Evolutionary conservation across 1,140 invertebrate species (phyloP).

Genomic region (Melanaphis sacchari): DNA sequence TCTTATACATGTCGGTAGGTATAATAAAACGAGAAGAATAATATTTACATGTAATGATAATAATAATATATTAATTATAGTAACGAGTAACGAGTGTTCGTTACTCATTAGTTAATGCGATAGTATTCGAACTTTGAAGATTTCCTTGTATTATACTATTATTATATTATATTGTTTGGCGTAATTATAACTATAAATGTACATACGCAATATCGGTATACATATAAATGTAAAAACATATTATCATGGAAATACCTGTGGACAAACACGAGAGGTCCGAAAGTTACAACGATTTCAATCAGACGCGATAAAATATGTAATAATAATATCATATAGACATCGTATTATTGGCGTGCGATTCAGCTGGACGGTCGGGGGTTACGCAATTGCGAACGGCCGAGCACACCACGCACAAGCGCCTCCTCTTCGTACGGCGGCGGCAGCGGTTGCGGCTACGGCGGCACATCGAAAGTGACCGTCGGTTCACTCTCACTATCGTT

Average conservation of each 20-base stretch:
- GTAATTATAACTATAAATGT: not conserved
- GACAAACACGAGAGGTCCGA: not conserved
- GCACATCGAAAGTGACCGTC: constrained; percentile 56
- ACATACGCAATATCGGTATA: not conserved
- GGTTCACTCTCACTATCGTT: constrained; percentile 57
- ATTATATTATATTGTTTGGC: not conserved
- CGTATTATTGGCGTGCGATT: not conserved
- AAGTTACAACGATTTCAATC: not conserved
- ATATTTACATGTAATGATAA: not conserved
- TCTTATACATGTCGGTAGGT: not conserved
- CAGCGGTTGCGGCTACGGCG: not conserved
- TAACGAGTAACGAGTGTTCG: no score
- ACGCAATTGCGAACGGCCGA: constrained; percentile 21
- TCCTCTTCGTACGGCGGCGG: constrained; percentile 28
- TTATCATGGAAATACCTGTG: not conserved
- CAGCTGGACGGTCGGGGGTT: not conserved
- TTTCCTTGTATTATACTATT: not conserved
- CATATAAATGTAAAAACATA: not conserved
- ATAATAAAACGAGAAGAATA: not conserved
- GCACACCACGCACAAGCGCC: constrained; percentile 19
- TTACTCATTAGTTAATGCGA: not conserved
- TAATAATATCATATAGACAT: not conserved
- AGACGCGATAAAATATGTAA: not conserved
- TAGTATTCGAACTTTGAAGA: not conserved
- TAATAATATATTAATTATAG: not conserved